Percentiles rank a stretch among this genome's conserved stretches.
phyloP scores from a whole-genome alignment of 2,797 vertebrate species.

The Parambassis ranga region DNA sequence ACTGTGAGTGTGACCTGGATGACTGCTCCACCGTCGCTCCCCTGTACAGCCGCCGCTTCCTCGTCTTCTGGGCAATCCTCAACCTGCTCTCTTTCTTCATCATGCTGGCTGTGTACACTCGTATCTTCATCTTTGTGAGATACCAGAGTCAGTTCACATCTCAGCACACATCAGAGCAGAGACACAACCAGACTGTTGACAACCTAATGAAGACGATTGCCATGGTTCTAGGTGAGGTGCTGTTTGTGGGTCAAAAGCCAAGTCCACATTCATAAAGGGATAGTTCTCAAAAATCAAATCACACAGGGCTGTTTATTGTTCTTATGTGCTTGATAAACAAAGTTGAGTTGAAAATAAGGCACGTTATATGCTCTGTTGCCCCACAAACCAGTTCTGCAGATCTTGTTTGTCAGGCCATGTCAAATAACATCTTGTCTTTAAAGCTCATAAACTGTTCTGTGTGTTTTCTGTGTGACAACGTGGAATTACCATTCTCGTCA shows the following conservation, averaged over 20 bases:
- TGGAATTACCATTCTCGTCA: neutral
- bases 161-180: constrained; percentile 76
- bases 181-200: constrained; percentile 84
- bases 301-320: no score
- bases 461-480: no score
- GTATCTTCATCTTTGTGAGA: constrained; percentile 89
- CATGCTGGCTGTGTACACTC: constrained; percentile 88
- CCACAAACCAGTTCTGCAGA: constrained; percentile 39
- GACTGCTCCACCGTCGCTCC: constrained; percentile 88
- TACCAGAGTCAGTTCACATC: constrained; percentile 78
- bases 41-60: constrained; percentile 89
- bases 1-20: constrained; percentile 86
- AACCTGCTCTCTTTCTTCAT: constrained; percentile 89
- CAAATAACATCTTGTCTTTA: no score
- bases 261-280: no score
- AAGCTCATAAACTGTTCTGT: no score
- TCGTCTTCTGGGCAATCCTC: constrained; percentile 90
- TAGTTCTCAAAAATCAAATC: no score
- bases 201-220: constrained; percentile 92
- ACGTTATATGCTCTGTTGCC: no score
- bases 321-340: no score
- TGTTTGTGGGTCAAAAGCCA: neutral
- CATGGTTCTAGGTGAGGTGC: constrained; percentile 89
- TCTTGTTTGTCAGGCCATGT: neutral
- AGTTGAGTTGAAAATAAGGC: no score